Conservation (phyloP, 2,797 vertebrate species). For the Poeciliopsis gracilis region DNA sequence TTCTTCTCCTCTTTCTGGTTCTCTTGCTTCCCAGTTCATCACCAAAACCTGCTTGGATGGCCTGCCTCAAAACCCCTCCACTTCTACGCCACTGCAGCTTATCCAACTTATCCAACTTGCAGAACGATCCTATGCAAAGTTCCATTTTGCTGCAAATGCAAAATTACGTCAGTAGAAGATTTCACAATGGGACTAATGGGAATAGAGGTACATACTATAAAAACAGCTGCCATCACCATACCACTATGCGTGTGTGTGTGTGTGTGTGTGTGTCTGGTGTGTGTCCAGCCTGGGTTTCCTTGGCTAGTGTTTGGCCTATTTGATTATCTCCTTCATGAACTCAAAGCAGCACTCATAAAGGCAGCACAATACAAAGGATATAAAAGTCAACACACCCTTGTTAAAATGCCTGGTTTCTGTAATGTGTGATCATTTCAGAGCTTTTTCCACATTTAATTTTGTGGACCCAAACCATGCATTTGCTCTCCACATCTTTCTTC, state of each 20-base stretch:
- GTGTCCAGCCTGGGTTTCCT: slow-evolving; percentile 41
- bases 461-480: neutral
- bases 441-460: slow-evolving; percentile 2
- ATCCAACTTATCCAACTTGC: slow-evolving; percentile 70
- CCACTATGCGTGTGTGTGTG: slow-evolving; percentile 20
- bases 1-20: slow-evolving; percentile 39
- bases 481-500: neutral
- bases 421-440: neutral
- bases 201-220: slow-evolving; percentile 66
- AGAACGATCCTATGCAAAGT: slow-evolving; percentile 71
- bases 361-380: slow-evolving; percentile 38
- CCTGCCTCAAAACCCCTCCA: slow-evolving; percentile 23
- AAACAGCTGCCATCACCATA: slow-evolving; percentile 68
- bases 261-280: slow-evolving; percentile 11
- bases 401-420: slow-evolving; percentile 1
- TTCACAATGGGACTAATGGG: slow-evolving; percentile 69
- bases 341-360: slow-evolving; percentile 65
- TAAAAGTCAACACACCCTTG: neutral
- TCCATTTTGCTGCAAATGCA: slow-evolving; percentile 67
- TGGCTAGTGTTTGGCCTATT: slow-evolving; percentile 60
- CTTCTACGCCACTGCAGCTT: slow-evolving; percentile 51
- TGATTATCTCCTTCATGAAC: slow-evolving; percentile 74
- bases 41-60: slow-evolving; percentile 38
- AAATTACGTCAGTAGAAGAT: slow-evolving; percentile 71
- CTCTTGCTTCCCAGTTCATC: slow-evolving; percentile 48